A percentile compares a stretch with the other conserved stretches of the same genome.
Conservation (phyloP, 64 coral and sea anemone species). For the Cladopsammia gracilis region DNA sequence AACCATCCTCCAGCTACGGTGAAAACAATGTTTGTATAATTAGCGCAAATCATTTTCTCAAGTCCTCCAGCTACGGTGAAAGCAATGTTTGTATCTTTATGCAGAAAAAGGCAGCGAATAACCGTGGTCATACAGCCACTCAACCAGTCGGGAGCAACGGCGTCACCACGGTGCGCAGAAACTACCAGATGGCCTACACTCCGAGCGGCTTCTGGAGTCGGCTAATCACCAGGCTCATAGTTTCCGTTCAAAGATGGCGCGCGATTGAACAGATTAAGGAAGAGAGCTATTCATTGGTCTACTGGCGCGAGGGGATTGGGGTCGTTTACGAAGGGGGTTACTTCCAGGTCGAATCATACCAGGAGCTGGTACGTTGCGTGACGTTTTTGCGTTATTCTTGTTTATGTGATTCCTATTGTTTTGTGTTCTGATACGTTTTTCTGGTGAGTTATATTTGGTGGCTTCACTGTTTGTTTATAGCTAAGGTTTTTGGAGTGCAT, state of each 20-base stretch:
- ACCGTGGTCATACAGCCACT: too few species aligned
- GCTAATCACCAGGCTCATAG: conserved; percentile 94
- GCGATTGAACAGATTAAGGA: conserved; percentile 83
- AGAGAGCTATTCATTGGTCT: conserved; percentile 88
- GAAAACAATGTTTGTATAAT: too few species aligned
- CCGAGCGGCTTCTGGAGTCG: conserved; percentile 99
- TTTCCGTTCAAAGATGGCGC: conserved; percentile 95
- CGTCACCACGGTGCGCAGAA: conserved; percentile 39
- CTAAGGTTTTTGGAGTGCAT: too few species aligned
- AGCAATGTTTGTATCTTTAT: too few species aligned
- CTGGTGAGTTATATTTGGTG: too few species aligned
- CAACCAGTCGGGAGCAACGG: not conserved
- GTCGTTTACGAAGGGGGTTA: conserved; percentile 95
- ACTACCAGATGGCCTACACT: conserved; percentile 91
- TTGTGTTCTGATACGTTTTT: not conserved
- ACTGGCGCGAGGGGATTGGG: conserved; percentile 97
- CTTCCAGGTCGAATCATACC: conserved; percentile 92
- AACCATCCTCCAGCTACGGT: too few species aligned
- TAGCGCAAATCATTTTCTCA: too few species aligned
- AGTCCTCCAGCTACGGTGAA: too few species aligned
- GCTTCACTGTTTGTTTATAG: too few species aligned
- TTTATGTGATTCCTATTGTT: not conserved
- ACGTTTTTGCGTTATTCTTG: not conserved
- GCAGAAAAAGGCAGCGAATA: too few species aligned
- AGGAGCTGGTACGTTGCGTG: conserved; percentile 65